These are phyloP conservation scores for Luperina nickerlii DNA, from an alignment of 2,888 invertebrate species.

Conservation along the genomic window DNA sequence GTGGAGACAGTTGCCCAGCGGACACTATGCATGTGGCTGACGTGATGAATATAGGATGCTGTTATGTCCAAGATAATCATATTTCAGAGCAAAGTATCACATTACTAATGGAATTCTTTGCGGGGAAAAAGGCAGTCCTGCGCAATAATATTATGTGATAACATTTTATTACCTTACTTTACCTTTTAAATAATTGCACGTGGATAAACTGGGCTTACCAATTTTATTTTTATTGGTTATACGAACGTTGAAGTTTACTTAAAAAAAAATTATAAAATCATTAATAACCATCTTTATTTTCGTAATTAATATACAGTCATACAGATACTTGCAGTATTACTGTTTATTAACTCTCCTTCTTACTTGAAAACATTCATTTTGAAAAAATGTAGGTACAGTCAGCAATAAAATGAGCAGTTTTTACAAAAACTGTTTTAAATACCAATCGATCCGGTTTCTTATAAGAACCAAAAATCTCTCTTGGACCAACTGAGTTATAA, in stretches of 20 bases:
- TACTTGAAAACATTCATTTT: background rate
- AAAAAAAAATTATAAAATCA: too few relatives aligned
- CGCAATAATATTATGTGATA: slow-evolving; percentile 9
- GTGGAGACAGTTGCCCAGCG: too few relatives aligned
- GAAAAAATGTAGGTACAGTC: too few relatives aligned
- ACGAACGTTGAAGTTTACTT: background rate
- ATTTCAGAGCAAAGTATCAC: slow-evolving; percentile 1
- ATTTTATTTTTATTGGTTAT: background rate
- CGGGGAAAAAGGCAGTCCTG: background rate
- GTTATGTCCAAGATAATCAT: background rate
- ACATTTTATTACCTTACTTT: slow-evolving; percentile 5
- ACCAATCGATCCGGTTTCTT: too few relatives aligned
- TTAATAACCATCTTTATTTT: background rate
- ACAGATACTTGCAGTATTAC: background rate
- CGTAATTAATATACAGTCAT: background rate
- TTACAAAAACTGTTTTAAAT: too few relatives aligned
- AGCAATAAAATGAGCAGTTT: too few relatives aligned
- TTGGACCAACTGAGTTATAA: too few relatives aligned
- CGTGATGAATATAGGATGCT: background rate
- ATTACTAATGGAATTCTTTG: slow-evolving; percentile 13
- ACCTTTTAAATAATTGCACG: slow-evolving; percentile 5
- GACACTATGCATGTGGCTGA: background rate
- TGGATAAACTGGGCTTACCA: background rate
- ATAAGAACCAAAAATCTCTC: too few relatives aligned
- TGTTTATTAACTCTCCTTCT: background rate